phyloP scores from a whole-genome alignment of 37 sponge, comb jelly and placozoan genomes.

The Aplysina aerophoba region DNA sequence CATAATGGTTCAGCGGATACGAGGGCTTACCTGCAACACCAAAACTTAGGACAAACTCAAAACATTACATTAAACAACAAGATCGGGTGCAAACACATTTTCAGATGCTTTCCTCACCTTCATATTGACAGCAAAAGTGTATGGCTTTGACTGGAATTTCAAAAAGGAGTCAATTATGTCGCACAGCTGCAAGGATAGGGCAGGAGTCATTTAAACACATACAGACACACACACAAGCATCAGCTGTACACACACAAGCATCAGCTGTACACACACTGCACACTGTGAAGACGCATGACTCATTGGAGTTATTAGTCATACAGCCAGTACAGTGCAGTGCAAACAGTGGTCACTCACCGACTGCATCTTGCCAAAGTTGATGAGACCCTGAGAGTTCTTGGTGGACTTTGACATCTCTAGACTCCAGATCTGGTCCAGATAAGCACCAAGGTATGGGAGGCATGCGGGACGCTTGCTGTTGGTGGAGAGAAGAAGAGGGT shows the following conservation, averaged over 20 bases:
- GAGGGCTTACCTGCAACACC: no score
- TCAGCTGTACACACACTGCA: no score
- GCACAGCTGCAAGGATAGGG: not conserved
- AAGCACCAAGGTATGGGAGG: slow-evolving; percentile 89
- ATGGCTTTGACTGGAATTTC: not conserved
- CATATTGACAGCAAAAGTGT: not conserved
- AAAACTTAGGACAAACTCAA: no score
- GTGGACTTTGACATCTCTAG: slow-evolving; percentile 72
- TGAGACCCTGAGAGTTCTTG: slow-evolving; percentile 76
- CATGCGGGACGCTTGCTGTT: slow-evolving; percentile 64
- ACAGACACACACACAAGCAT: slow-evolving; percentile 4
- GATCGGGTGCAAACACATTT: not conserved
- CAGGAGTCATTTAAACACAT: not conserved
- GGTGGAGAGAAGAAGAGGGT: no score
- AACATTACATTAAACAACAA: no score
- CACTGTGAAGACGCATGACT: no score
- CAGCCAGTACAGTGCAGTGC: no score
- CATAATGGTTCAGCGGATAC: no score
- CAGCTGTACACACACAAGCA: no score
- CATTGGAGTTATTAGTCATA: no score
- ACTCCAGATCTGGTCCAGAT: slow-evolving; percentile 76
- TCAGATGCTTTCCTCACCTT: not conserved
- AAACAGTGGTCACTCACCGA: slow-evolving; percentile 38
- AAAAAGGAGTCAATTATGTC: slow-evolving; percentile 2
- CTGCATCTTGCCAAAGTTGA: slow-evolving; percentile 91